Base-by-base conservation (phyloP, 2,888 invertebrate species). In the Noctua fimbriata region DNA sequence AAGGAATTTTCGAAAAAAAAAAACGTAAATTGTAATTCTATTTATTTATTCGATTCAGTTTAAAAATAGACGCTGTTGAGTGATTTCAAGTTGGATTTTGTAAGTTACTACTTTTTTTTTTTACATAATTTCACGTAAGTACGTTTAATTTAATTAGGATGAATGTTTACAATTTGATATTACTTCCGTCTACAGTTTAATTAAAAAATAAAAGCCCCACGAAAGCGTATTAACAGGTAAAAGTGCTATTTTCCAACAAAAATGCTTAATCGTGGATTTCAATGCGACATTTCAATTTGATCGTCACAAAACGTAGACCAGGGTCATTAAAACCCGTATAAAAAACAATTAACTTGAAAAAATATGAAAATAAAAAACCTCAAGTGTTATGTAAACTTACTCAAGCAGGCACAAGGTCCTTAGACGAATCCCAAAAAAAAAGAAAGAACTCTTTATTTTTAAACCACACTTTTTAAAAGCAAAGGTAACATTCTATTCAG, bases 121-220 rank as follows among this genome's bases (percentile, higher is more conserved):
- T 67, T n/a, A 44, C n/a, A 41, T 52, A 44, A 58, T 69, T 79
- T 79, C 72, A 58, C 14, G 36, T 69, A 73, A 36, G 28, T 75
- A 71, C 32, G 44, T 82, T 79, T 88, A 88, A 88, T 88, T 86
- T 36, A 88, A 88, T 88, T 88, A 89, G 28, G 71, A 41, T 65
- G 36, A 47, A 76, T 69, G 36, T 78, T 86, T 81, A 76, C 12
- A 44, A 66, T 67, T 73, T 44, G 4, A n/a, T 32, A 65, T 73
- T 24, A 76, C 28, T 73, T 47, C 36, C 14, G 12, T 28, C 0
- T 67, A 44, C 0, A 74, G 36, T 44, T 3, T 66, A n/a, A 12
- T 47, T 47, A 21, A 52, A 66, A 63, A 66, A n/a, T 24, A 4
- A n/a, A 16, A 6, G 12, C 0, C 18, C 1, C 24, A 32, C 12